Evolutionary conservation across 2,888 invertebrate species (phyloP), one percentile per base, ranked within the genome.

Genomic region (Gerris lacustris): DNA sequence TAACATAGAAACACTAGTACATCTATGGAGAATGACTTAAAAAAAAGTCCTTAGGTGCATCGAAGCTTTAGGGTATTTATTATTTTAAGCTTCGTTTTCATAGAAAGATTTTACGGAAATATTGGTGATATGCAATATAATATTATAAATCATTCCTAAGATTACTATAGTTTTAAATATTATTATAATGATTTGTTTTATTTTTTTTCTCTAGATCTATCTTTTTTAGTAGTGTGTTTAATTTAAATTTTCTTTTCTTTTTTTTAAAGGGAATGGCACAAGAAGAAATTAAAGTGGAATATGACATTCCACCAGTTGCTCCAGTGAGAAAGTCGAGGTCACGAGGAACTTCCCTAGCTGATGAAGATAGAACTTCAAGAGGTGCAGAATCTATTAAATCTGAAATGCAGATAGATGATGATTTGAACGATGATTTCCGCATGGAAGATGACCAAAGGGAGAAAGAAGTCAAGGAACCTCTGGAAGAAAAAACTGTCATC

Each of bases 331-430:
- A 83, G 72, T 84, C 86, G 0, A 80, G 86, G 62, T 87, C 86
- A 6, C 83, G 87, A 70, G 84, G 85, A 2, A 79, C 81, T 0
- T 81, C 81, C 7, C 78, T 85, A 45, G 84, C 84, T 70, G 89
- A 90, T 75, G 89, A 89, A 72, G 89, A 89, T 76, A 84, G 88
- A 47, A 89, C 88, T 6, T 89, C 89, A 0, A 86, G 86, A 72
- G 89, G 87, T 0, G 88, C 87, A 2, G 89, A 89, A 73, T 88
- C 89, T 0, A 79, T 88, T 67, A 82, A 82, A 9, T 80, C 85
- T 45, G 85, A 86, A 18, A 77, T 79, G 9, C 78, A 73, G n/a
- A 73, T 73, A 63, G 70, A 73, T 47, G 71, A 66, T 47, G 72
- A 70, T n/a, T n/a, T 66, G 66, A 66, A 31, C 66, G 43, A 66